Base-by-base conservation (phyloP, 2,888 invertebrate genomes). In the Sicus ferrugineus region DNA sequence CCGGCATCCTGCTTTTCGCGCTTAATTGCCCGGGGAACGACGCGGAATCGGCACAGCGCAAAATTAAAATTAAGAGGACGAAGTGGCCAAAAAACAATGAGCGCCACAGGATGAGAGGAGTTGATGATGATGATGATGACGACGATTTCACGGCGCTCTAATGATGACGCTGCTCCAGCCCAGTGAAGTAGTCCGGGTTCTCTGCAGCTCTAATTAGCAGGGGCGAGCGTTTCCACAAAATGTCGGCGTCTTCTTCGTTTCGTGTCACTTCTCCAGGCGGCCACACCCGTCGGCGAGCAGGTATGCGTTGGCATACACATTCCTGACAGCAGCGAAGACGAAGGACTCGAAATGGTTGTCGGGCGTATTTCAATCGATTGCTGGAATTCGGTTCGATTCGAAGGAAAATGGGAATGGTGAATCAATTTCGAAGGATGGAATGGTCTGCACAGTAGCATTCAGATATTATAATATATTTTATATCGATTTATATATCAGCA, bases 21-120 rank as follows among this genome's bases (percentile, higher is more conserved):
- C 6, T 26, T 79, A 77, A 77, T 77, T 76, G 76, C 73, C 67
- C 28, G 56, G 23, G 80, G 75, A 76, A 80, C 69, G 69, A 9
- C 70, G 48, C 70, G 78, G 75, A 42, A 77, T 64, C 71, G 79
- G 73, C 72, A 79, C 76, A 70, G 28, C n/a, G 42, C 56, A 65
- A 23, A 58, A 52, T 52, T 7, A 7, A 67, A 67, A 67, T 48
- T 30, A 67, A 67, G 46, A 31, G 46, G 42, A 58, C 23, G 42
- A 34, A 59, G 30, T 58, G 46, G 26, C 59, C 28, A 58, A 67
- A n/a, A 64, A 67, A 67, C 67, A 67, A 67, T 59, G 34, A 58
- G 23, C 21, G 21, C 16, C 30, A 54, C n/a, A 31, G 14, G 46
- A 1, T 48, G 54, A 26, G 34, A 14, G 21, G 30, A 14, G 34